Percentiles rank a stretch among this genome's conserved stretches.
phyloP scores from a whole-genome alignment of 2,113 vertebrate genomes.

The Leiothrix lutea region DNA sequence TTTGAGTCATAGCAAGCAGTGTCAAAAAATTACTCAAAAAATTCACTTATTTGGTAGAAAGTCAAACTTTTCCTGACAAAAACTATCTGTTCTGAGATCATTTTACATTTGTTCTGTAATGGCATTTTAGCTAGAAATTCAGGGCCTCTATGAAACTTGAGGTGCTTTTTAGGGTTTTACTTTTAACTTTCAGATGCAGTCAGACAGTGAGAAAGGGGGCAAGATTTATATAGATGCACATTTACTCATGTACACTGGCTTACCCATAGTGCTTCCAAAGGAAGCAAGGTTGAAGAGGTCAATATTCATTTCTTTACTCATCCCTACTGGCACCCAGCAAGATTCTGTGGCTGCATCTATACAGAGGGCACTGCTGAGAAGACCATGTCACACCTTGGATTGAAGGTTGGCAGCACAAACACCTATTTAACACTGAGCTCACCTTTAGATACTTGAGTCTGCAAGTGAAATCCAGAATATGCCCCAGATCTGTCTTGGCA shows the following conservation, averaged over 20 bases:
- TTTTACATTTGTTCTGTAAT: neutral
- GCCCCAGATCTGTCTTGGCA: conserved; percentile 93
- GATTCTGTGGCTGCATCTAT: neutral
- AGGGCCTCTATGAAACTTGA: neutral
- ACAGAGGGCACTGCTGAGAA: neutral
- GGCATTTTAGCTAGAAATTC: neutral
- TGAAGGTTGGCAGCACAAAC: neutral
- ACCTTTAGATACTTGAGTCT: conserved; percentile 96
- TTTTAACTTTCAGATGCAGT: neutral
- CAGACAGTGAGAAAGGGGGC: neutral
- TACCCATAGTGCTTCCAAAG: neutral
- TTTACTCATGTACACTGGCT: neutral
- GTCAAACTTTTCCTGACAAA: neutral
- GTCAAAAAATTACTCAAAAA: neutral
- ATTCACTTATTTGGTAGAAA: neutral
- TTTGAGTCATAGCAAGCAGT: neutral
- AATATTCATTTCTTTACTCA: neutral
- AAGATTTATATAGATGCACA: neutral
- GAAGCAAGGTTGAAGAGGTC: neutral
- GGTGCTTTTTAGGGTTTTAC: neutral
- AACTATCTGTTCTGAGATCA: neutral
- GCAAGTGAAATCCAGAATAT: conserved; percentile 97
- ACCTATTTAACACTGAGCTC: neutral
- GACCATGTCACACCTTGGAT: neutral
- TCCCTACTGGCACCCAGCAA: neutral